Percentiles rank a stretch among this genome's conserved stretches.
phyloP scores from a whole-genome alignment of 2,888 invertebrate species.

The Cataglyphis altisquamis region DNA sequence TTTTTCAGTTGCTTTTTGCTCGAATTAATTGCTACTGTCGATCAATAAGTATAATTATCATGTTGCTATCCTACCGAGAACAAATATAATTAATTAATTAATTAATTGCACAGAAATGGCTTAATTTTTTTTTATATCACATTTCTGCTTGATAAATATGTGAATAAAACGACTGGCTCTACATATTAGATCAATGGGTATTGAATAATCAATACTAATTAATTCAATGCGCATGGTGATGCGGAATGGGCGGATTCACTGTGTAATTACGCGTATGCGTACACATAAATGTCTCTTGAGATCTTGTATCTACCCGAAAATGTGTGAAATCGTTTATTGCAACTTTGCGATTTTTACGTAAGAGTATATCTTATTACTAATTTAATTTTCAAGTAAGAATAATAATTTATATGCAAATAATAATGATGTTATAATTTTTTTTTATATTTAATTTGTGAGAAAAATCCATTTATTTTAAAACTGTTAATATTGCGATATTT shows the following conservation, averaged over 20 bases:
- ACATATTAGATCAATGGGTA: conserved; percentile 1
- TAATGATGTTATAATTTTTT: neutral
- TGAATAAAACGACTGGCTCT: neutral
- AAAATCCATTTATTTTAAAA: neutral
- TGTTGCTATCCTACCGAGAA: neutral
- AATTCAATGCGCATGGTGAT: conserved; percentile 22
- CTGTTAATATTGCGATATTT: neutral
- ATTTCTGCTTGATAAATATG: conserved; percentile 4
- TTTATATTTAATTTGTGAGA: neutral
- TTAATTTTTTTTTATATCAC: neutral
- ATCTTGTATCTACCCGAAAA: conserved; percentile 2
- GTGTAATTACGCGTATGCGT: conserved; percentile 13
- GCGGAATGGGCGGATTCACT: conserved; percentile 20
- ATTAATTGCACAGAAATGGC: neutral
- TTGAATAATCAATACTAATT: conserved; percentile 48
- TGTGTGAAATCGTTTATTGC: neutral
- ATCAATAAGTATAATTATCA: neutral
- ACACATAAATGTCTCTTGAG: neutral
- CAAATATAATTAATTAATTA: neutral
- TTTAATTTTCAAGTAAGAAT: neutral
- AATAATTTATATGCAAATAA: neutral
- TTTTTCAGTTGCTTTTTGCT: neutral
- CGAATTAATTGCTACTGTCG: neutral
- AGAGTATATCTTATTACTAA: neutral
- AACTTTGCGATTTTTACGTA: neutral